Percentiles rank a stretch among this genome's conserved stretches.
Evolutionary conservation across 1,140 invertebrate genomes (phyloP).

Genomic region (Copidosoma floridanum): DNA sequence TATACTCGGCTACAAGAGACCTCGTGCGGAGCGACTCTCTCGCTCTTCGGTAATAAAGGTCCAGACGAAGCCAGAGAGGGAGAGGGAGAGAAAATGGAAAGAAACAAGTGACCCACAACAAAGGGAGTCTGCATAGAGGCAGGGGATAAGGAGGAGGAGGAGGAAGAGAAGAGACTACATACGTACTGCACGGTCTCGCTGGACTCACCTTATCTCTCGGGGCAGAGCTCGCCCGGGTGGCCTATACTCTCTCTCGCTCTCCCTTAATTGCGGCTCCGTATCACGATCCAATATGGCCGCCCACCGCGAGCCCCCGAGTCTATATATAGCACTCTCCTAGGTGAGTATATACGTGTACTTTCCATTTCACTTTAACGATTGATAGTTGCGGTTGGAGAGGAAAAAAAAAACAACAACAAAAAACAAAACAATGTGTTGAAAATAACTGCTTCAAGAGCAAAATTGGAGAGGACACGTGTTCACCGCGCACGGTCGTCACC

Average conservation of each 20-base stretch:
- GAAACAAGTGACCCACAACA: not conserved
- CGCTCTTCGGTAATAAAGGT: not conserved
- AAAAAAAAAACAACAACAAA: no score
- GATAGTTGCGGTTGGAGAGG: no score
- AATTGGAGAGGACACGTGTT: no score
- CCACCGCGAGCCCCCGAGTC: no score
- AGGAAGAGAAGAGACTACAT: constrained; percentile 45
- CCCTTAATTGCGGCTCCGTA: constrained; percentile 52
- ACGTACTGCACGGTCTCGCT: constrained; percentile 22
- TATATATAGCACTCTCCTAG: no score
- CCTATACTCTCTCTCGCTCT: constrained; percentile 56
- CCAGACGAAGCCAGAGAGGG: not conserved
- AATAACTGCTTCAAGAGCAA: no score
- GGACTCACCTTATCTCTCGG: constrained; percentile 51
- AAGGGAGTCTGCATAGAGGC: constrained; percentile 40
- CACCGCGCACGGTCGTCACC: no score
- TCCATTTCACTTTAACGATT: no score
- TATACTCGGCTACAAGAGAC: no score
- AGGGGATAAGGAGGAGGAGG: constrained; percentile 39
- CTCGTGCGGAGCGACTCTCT: no score
- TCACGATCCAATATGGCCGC: constrained; percentile 58
- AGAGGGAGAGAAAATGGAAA: not conserved
- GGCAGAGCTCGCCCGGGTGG: constrained; percentile 52
- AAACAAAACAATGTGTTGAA: no score
- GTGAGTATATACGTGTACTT: no score